Evolutionary conservation across 2,797 vertebrate species (phyloP), one percentile per base, ranked within the genome.

Genomic region (Spinus olivaceus): DNA sequence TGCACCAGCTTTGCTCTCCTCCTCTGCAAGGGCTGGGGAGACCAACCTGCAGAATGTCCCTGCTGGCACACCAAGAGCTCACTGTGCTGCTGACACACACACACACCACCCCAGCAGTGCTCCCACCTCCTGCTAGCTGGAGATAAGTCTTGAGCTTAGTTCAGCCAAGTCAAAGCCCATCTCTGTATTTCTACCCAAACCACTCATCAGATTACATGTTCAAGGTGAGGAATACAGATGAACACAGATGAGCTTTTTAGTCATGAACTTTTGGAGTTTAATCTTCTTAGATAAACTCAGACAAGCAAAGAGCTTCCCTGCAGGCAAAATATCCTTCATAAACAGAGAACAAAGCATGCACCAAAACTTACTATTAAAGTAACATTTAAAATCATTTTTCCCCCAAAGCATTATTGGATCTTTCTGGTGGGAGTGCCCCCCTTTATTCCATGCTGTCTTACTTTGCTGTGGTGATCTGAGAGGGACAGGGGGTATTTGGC

Each of bases 221-320:
- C 80, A 94, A 93, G 77, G 80, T 81, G 70, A 94, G 41, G 70
- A 93, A 79, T 63, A 79, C 82, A 81, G 88, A 93, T 77, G 92
- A 94, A 88, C 92, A 90, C 33, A 65, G 66, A 90, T 79, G 59
- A 95, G 93, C 23, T 76, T 91, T 94, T 84, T 42, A 88, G 70
- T 76, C 33, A 47, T 80, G 77, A 94, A 81, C 83, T 93, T 88
- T 35, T 32, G 63, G 77, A 96, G 70, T 61, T 96, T 95, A 95
- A 90, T 94, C 86, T 82, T 81, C 92, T 94, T 88, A 92, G 80
- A 92, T 91, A 54, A 95, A 96, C 66, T 86, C 91, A 88, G 81
- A 93, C 77, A 92, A 95, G 88, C 39, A 84, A 94, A 92, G 77
- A 86, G 73, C 63, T 86, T 86, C 66, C 64, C 83, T 56, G 73